Conservation (phyloP, 1,140 invertebrate genomes). For the Bombus pyrosoma region DNA sequence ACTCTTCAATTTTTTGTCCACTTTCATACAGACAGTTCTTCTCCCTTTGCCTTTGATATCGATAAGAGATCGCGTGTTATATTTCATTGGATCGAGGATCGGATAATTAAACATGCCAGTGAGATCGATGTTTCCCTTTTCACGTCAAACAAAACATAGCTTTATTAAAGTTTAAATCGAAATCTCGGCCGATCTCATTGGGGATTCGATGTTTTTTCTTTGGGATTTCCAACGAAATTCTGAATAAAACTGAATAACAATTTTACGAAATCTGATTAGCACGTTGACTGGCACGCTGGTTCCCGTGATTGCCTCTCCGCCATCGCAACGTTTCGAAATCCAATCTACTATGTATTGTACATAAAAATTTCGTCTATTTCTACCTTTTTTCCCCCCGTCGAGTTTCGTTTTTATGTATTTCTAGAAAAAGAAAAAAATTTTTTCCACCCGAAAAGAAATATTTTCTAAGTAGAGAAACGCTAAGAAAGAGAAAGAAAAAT, state of each 20-base stretch:
- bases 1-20: background rate
- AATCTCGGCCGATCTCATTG: constrained; percentile 22
- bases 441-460: background rate
- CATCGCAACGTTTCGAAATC: constrained; percentile 28
- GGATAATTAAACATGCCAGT: constrained; percentile 23
- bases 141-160: constrained; percentile 3
- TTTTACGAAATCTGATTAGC: constrained; percentile 50
- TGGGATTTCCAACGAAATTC: background rate
- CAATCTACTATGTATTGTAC: constrained; percentile 45
- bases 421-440: background rate
- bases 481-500: background rate
- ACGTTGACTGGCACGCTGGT: constrained; percentile 22
- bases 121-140: background rate
- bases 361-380: constrained; percentile 5
- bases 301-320: constrained; percentile 27
- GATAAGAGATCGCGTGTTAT: background rate
- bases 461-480: background rate
- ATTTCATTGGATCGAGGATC: background rate
- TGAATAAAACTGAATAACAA: constrained; percentile 49
- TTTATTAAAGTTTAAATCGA: constrained; percentile 34
- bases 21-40: background rate
- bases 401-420: background rate
- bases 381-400: background rate
- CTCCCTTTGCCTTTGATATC: background rate
- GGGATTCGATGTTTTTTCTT: constrained; percentile 7